phyloP scores from a whole-genome alignment of 2,797 vertebrate species.

The Pipistrellus nathusii region DNA sequence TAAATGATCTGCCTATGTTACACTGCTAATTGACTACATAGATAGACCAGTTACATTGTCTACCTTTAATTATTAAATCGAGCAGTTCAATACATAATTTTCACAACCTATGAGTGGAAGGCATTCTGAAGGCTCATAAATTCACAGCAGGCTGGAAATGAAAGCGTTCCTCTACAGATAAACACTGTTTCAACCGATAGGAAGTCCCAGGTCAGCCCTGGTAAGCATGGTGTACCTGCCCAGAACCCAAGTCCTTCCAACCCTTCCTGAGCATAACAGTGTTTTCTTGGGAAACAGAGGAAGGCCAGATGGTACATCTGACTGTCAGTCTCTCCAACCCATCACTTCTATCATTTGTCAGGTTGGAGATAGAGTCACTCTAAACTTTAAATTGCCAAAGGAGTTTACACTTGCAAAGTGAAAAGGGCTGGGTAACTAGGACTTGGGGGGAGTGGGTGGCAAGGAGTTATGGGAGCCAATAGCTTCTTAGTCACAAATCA shows the following conservation, averaged over 20 bases:
- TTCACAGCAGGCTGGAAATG: constrained; percentile 17
- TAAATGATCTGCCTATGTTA: constrained; percentile 32
- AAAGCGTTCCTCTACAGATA: constrained; percentile 41
- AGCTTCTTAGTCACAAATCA: neutral
- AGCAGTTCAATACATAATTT: constrained; percentile 52
- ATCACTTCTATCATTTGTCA: neutral
- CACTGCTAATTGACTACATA: neutral
- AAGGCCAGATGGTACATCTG: neutral
- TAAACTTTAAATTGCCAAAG: neutral
- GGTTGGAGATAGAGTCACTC: neutral
- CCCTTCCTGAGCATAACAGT: neutral
- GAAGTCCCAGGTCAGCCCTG: neutral
- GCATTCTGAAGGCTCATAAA: constrained; percentile 46
- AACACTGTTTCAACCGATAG: neutral
- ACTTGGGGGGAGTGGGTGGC: neutral
- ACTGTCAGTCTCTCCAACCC: neutral
- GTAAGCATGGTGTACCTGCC: neutral
- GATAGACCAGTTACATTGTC: constrained; percentile 20
- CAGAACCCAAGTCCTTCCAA: neutral
- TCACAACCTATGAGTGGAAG: constrained; percentile 22
- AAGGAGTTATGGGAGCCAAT: neutral
- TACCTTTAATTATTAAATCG: constrained; percentile 58
- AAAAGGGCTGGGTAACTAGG: neutral
- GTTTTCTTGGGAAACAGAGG: neutral
- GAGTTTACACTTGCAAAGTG: neutral